Conservation (phyloP, 1,140 invertebrate genomes). For the Ostrea denselamellosa region DNA sequence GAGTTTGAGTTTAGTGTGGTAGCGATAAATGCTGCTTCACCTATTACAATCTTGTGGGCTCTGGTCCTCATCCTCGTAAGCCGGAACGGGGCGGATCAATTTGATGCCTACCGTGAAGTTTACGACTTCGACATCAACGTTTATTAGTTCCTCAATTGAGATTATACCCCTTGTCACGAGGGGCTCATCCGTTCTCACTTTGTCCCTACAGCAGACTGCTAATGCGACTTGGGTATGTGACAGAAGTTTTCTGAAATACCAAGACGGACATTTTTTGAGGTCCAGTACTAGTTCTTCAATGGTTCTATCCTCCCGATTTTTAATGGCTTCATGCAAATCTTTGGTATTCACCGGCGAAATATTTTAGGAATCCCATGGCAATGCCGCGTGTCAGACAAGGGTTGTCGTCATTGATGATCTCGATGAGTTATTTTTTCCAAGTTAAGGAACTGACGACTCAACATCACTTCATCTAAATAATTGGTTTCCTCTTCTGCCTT, state of each 20-base stretch:
- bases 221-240: neutral
- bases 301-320: neutral
- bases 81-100: conserved; percentile 36
- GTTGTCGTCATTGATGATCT: conserved; percentile 41
- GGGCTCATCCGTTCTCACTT: neutral
- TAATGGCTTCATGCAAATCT: conserved; percentile 9
- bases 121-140: conserved; percentile 31
- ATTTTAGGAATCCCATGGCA: neutral
- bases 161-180: neutral
- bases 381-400: conserved; percentile 28
- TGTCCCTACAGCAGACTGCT: neutral
- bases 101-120: conserved; percentile 12
- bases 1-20: neutral
- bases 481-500: conserved; percentile 5
- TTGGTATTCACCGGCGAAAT: neutral
- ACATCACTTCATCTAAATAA: too few relatives aligned
- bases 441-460: too few relatives aligned
- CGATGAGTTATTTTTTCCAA: conserved; percentile 33
- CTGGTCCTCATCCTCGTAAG: neutral
- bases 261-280: conserved; percentile 10
- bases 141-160: conserved; percentile 18
- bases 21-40: neutral
- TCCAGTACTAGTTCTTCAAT: conserved; percentile 12
- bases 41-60: neutral
- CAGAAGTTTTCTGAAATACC: conserved; percentile 16